Percentiles rank a stretch among this genome's conserved stretches.
Evolutionary conservation across 2,888 invertebrate genomes (phyloP).

Genomic region (Gortyna flavago): DNA sequence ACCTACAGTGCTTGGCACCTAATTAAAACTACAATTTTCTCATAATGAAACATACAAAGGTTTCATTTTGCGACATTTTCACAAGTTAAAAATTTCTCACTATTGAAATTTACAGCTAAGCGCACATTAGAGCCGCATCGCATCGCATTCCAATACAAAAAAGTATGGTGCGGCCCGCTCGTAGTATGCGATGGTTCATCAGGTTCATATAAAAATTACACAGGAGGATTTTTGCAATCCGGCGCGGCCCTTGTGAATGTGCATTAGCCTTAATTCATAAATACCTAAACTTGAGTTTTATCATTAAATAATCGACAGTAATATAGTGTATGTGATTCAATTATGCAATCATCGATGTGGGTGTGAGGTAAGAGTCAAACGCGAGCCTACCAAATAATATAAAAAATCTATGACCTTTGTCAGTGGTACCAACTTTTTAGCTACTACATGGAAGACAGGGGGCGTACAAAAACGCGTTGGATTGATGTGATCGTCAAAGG

Average conservation of each 20-base stretch:
- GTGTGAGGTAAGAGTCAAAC: neutral
- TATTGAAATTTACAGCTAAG: neutral
- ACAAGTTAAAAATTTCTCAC: neutral
- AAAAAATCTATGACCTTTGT: neutral
- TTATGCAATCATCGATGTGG: neutral
- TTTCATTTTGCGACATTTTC: neutral
- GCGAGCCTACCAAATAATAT: neutral
- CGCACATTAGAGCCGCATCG: too few relatives aligned
- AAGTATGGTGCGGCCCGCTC: too few relatives aligned
- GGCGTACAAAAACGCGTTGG: neutral
- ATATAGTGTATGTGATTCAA: slow-evolving; percentile 5
- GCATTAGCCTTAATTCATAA: neutral
- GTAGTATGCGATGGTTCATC: too few relatives aligned
- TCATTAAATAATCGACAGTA: neutral
- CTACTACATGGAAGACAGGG: neutral
- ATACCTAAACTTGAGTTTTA: neutral
- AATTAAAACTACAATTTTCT: slow-evolving; percentile 11
- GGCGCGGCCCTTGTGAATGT: neutral
- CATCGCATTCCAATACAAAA: too few relatives aligned
- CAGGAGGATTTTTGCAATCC: neutral
- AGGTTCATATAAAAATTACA: neutral
- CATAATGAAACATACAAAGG: neutral
- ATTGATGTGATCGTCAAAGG: neutral
- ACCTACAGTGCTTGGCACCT: slow-evolving; percentile 25
- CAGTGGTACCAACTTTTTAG: too few relatives aligned